Percentiles rank a stretch among this genome's conserved stretches.
These are phyloP conservation scores for Archilochus colubris DNA, from an alignment of 2,113 vertebrate species.

Conservation along the genomic window DNA sequence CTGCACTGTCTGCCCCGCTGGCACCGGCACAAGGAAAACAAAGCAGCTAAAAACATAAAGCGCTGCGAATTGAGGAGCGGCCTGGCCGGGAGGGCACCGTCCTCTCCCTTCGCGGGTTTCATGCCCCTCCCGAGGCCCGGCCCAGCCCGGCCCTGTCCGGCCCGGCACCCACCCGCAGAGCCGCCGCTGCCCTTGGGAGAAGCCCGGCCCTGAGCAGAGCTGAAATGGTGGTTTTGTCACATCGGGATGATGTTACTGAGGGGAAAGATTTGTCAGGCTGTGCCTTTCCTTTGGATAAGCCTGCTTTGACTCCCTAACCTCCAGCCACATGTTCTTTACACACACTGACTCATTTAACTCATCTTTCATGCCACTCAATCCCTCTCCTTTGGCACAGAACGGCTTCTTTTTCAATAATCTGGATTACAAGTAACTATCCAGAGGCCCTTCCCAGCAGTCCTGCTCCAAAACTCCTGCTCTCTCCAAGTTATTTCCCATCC, in stretches of 20 bases:
- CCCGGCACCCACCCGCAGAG: too few relatives aligned
- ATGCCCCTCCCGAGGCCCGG: background rate
- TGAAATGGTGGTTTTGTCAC: background rate
- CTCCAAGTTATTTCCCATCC: background rate
- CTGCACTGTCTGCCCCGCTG: conserved; percentile 41
- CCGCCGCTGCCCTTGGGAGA: background rate
- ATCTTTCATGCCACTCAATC: background rate
- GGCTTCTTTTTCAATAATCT: background rate
- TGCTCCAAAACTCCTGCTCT: background rate
- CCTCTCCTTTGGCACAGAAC: background rate
- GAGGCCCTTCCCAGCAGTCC: background rate
- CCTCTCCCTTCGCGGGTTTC: background rate
- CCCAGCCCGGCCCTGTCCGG: background rate
- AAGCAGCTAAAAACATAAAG: background rate
- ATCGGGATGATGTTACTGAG: accelerated
- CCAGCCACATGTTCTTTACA: background rate
- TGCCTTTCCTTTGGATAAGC: conserved; percentile 29
- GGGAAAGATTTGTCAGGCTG: background rate
- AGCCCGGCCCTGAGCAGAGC: background rate
- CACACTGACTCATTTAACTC: background rate
- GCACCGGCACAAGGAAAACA: conserved; percentile 33
- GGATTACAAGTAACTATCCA: background rate
- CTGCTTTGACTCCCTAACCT: background rate
- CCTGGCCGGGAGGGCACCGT: accelerated
- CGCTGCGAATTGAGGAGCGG: background rate